phyloP scores from a whole-genome alignment of 1,140 invertebrate species.

The Coptotermes formosanus region DNA sequence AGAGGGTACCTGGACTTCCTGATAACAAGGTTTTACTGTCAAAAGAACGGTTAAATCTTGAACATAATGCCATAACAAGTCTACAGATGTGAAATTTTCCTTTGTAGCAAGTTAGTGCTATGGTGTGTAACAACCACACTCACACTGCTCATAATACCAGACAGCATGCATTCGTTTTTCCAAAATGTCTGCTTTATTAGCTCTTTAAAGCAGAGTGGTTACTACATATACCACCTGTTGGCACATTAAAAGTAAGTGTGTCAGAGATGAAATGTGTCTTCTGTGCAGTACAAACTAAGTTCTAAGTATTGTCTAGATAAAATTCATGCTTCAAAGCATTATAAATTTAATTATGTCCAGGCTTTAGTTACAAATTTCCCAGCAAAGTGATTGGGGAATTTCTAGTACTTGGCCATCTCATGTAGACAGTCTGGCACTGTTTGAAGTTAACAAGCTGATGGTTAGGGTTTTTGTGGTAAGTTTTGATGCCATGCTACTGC shows the following conservation, averaged over 20 bases:
- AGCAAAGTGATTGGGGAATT: background rate
- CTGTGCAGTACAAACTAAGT: too few relatives aligned
- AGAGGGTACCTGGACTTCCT: background rate
- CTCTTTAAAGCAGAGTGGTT: too few relatives aligned
- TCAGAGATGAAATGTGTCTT: too few relatives aligned
- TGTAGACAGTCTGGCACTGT: background rate
- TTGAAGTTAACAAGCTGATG: background rate
- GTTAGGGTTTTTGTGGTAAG: background rate
- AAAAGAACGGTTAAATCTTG: background rate
- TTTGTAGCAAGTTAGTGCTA: background rate
- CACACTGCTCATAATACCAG: background rate
- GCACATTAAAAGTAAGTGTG: too few relatives aligned
- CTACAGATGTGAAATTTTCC: background rate
- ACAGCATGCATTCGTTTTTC: background rate
- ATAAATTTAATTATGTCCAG: too few relatives aligned
- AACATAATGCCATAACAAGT: background rate
- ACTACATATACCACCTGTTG: too few relatives aligned
- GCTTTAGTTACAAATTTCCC: too few relatives aligned
- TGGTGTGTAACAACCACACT: background rate
- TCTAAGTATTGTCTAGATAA: too few relatives aligned
- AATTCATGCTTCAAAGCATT: too few relatives aligned
- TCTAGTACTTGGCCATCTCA: background rate
- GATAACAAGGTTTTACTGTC: conserved; percentile 12
- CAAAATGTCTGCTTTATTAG: background rate
- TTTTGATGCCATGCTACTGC: background rate